Percentiles rank a stretch among this genome's conserved stretches.
Conservation (phyloP, 2,113 vertebrate genomes). For the Oenanthe melanoleuca region DNA sequence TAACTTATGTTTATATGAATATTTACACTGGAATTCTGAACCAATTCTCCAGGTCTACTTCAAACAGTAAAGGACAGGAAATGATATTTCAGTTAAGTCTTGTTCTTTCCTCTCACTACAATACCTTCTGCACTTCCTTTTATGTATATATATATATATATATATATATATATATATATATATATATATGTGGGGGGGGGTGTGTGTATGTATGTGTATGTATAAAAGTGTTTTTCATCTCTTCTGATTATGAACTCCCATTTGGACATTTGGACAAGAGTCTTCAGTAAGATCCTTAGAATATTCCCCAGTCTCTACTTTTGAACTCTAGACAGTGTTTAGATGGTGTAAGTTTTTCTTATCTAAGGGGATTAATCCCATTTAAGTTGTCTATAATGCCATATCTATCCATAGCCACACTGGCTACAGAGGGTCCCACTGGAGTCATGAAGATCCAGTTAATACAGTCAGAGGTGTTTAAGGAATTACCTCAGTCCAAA, state of each 20-base stretch:
- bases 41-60: background rate
- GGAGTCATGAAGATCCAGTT: background rate
- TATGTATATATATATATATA: rapidly evolving
- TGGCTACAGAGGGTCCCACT: background rate
- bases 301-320: background rate
- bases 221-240: background rate
- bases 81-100: background rate
- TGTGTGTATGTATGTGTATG: too few species aligned
- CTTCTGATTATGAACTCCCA: background rate
- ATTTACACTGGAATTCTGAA: background rate
- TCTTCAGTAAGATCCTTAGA: background rate
- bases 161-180: rapidly evolving
- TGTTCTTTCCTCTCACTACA: background rate
- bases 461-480: background rate
- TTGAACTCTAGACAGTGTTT: background rate
- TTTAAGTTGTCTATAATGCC: background rate
- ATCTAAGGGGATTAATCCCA: background rate
- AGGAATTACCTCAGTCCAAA: background rate
- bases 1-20: background rate
- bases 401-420: background rate
- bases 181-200: background rate
- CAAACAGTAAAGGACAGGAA: background rate
- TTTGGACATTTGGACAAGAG: background rate
- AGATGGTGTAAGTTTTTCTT: background rate
- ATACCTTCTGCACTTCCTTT: background rate